These are phyloP conservation scores for Bilobella aurantiaca DNA, from an alignment of 1,140 invertebrate genomes.

Conservation along the genomic window DNA sequence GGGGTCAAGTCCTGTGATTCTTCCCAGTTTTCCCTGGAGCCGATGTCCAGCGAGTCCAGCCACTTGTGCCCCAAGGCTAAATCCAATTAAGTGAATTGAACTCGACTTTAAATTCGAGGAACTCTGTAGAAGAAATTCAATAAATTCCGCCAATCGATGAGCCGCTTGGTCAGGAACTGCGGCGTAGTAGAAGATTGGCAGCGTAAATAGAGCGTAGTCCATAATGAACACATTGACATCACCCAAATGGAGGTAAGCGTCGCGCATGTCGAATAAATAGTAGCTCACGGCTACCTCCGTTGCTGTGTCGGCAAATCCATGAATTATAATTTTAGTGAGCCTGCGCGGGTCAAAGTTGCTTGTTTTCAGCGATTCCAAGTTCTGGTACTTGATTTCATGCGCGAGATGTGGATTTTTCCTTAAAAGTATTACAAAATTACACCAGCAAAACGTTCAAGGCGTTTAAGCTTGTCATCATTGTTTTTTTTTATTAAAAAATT, in stretches of 20 bases:
- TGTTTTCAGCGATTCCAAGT: slow-evolving; percentile 19
- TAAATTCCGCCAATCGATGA: slow-evolving; percentile 21
- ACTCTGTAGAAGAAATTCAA: slow-evolving; percentile 20
- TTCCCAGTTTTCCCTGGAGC: slow-evolving; percentile 22
- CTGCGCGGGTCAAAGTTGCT: slow-evolving; percentile 26
- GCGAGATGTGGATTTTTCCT: slow-evolving; percentile 31
- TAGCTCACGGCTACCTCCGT: slow-evolving; percentile 11
- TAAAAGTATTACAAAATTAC: background rate
- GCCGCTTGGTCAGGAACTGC: slow-evolving; percentile 24
- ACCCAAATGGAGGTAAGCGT: slow-evolving; percentile 16
- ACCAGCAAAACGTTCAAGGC: background rate
- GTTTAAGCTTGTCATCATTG: background rate
- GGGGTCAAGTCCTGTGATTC: slow-evolving; percentile 27
- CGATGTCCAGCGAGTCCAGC: slow-evolving; percentile 23
- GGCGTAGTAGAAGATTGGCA: slow-evolving; percentile 19
- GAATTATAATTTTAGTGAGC: slow-evolving; percentile 29
- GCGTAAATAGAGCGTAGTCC: slow-evolving; percentile 14
- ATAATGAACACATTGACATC: slow-evolving; percentile 20
- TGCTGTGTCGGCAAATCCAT: slow-evolving; percentile 27
- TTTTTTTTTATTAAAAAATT: background rate
- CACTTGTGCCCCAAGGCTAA: slow-evolving; percentile 27
- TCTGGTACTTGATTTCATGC: slow-evolving; percentile 24
- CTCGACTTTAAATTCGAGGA: background rate
- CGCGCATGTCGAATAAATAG: slow-evolving; percentile 12
- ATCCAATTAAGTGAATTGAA: slow-evolving; percentile 29